Conservation (phyloP, 2,888 invertebrate species). For the Matsumyia berberina region DNA sequence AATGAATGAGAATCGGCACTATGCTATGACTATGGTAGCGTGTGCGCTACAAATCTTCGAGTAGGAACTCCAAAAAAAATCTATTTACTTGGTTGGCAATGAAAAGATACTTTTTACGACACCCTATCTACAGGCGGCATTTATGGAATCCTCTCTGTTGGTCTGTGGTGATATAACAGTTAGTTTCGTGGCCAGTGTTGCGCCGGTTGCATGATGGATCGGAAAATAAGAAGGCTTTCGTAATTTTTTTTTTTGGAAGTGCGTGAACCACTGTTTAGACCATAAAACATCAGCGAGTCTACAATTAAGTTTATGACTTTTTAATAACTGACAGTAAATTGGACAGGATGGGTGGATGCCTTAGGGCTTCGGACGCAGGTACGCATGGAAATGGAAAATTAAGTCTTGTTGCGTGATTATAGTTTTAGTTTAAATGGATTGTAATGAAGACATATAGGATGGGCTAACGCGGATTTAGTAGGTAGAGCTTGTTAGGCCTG, state of each 20-base stretch:
- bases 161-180: conserved; percentile 1
- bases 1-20: conserved; percentile 27
- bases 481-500: background rate
- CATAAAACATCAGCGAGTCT: conserved; percentile 20
- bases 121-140: conserved; percentile 33
- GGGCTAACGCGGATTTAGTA: conserved; percentile 7
- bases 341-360: conserved; percentile 20
- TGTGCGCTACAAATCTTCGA: conserved; percentile 1
- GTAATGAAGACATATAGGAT: conserved; percentile 38
- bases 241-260: background rate
- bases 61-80: background rate
- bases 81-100: conserved; percentile 8
- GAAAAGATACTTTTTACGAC: conserved; percentile 29
- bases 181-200: background rate
- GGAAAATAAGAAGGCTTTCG: background rate
- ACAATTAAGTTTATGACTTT: conserved; percentile 58
- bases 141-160: conserved; percentile 26
- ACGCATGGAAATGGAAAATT: background rate
- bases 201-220: conserved; percentile 11
- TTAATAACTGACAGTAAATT: conserved; percentile 48
- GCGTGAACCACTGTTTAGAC: conserved; percentile 40
- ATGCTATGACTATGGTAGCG: conserved; percentile 29
- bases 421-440: conserved; percentile 6
- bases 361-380: background rate
- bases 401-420: conserved; percentile 7